Base-by-base conservation (phyloP, 2,113 vertebrate species). In the Hiodon alosoides region DNA sequence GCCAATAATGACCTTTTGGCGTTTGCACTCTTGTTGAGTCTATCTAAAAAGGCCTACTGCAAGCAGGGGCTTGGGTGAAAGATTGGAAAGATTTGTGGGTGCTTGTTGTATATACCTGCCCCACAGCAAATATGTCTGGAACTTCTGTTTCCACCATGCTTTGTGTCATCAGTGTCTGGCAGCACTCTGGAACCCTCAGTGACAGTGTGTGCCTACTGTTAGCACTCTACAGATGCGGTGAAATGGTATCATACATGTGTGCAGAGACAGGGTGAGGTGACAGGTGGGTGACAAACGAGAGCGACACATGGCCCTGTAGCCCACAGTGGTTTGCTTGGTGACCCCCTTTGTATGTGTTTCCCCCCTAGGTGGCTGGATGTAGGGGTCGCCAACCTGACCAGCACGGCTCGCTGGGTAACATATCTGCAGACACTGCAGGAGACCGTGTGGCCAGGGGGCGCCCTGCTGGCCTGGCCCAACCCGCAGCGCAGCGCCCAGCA, bases 401-500 rank as follows among this genome's bases (percentile, higher is more conserved):
- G 93, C 71, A 89, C 93, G 69, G 91, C 94, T 72, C 93, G 89
- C 52, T 96, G 96, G 96, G 93, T 95, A 7, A 94, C 95, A 76
- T 97, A 96, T 83, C 93, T 98, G 3, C 92, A 83, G 71, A 86
- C 97, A 78, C 87, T 98, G 3, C 95, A 92, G 85, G 95, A 98
- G 61, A 93, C 96, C n/a, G 92, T 98, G 64, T 97, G 96, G 96
- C 95, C 96, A 0, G 93, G 94, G 0, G 95, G 96, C 54, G 79
- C 83, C 4, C 77, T 97, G 67, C 95, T 93, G 3, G 87, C 86
- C 46, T 83, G 84, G 14, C 94, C 94, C 3, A 89, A 89, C 11
- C 91, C 92, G 0, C 83, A 85, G 53, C 92, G 93, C 47, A 95
- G 93, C 4, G 85, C 86, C 7, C 85, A 91, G 61, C 92, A 96